Conservation (phyloP, 2,797 vertebrate species). For the Alosa sapidissima region DNA sequence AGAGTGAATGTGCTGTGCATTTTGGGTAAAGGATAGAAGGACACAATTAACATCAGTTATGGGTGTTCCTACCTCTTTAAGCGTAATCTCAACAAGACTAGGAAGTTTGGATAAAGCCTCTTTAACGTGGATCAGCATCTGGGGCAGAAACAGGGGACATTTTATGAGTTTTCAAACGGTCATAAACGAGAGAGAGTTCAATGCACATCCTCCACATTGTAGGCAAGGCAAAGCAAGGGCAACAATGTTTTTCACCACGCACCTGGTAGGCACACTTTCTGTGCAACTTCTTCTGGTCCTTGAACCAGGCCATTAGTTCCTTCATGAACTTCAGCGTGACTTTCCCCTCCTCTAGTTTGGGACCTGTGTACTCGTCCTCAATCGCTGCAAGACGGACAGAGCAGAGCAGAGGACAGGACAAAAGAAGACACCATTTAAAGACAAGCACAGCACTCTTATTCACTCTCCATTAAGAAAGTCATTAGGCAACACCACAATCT, state of each 20-base stretch:
- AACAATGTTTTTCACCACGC: not conserved
- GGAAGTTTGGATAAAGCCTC: constrained; percentile 90
- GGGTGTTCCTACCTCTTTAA: constrained; percentile 81
- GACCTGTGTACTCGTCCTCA: constrained; percentile 90
- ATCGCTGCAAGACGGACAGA: constrained; percentile 73
- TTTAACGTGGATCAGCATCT: constrained; percentile 94
- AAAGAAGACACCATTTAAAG: not conserved
- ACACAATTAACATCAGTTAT: not conserved
- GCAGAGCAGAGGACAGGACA: not conserved
- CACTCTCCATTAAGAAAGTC: not conserved
- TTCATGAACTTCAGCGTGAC: constrained; percentile 89
- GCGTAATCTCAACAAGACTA: constrained; percentile 85
- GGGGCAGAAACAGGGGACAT: constrained; percentile 40
- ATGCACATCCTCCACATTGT: not conserved
- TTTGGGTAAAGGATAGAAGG: not conserved
- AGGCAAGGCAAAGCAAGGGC: no score
- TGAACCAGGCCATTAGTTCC: constrained; percentile 94
- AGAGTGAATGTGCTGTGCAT: not conserved
- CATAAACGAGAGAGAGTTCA: not conserved
- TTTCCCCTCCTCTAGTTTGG: constrained; percentile 87
- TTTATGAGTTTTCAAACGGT: not conserved
- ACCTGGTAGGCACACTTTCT: constrained; percentile 97
- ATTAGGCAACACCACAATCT: not conserved
- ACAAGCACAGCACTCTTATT: not conserved
- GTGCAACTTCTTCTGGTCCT: constrained; percentile 93